Conservation (phyloP, 2,888 invertebrate genomes). For the Diplazon laetatorius region DNA sequence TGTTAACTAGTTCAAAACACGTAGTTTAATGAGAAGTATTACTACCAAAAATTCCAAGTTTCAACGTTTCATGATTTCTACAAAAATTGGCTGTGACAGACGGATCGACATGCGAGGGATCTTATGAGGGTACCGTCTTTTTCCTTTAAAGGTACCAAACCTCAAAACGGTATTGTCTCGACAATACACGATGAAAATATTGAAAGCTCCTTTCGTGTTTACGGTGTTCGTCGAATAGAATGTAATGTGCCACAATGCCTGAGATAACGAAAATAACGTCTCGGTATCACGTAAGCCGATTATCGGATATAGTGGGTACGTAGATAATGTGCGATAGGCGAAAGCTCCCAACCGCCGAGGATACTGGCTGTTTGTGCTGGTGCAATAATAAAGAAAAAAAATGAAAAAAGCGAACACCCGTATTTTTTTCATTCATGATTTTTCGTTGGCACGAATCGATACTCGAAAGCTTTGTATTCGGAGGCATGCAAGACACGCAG, state of each 20-base stretch:
- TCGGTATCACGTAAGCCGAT: conserved; percentile 26
- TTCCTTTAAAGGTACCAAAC: too few relatives aligned
- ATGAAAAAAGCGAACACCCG: conserved; percentile 3
- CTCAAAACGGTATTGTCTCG: conserved; percentile 12
- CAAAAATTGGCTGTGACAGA: too few relatives aligned
- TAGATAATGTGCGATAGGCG: conserved; percentile 21
- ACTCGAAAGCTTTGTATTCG: background rate
- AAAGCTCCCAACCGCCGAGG: conserved; percentile 22
- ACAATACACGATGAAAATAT: conserved; percentile 18
- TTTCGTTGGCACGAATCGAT: conserved; percentile 1
- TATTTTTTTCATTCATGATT: conserved; percentile 11
- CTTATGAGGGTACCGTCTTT: too few relatives aligned
- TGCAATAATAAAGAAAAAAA: too few relatives aligned
- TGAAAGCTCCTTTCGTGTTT: conserved; percentile 23
- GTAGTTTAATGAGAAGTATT: too few relatives aligned
- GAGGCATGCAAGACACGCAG: background rate
- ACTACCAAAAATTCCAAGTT: too few relatives aligned
- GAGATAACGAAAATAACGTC: conserved; percentile 17
- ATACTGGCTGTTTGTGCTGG: background rate
- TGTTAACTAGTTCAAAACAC: too few relatives aligned
- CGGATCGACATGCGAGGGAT: too few relatives aligned
- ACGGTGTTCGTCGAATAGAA: background rate
- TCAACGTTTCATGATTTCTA: too few relatives aligned
- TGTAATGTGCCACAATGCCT: background rate
- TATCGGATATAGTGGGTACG: conserved; percentile 21